Conservation (phyloP, 2,797 vertebrate genomes). For the Hephaestus fuliginosus region DNA sequence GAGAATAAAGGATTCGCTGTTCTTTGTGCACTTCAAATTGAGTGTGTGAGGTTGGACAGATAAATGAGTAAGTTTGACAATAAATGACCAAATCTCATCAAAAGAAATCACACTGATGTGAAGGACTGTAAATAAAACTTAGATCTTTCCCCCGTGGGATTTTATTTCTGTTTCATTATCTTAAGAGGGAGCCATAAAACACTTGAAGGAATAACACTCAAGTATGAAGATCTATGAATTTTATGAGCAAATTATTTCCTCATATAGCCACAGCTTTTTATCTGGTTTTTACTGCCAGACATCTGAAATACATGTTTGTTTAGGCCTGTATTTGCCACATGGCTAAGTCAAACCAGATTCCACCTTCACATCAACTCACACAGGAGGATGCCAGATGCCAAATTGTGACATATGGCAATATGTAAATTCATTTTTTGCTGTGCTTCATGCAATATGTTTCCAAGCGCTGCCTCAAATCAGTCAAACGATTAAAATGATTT, state of each 20-base stretch:
- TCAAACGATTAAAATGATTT: slow-evolving; percentile 34
- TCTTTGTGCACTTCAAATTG: slow-evolving; percentile 62
- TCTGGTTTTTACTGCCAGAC: slow-evolving; percentile 66
- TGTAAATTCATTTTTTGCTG: slow-evolving; percentile 51
- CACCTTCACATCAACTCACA: slow-evolving; percentile 60
- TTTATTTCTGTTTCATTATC: slow-evolving; percentile 66
- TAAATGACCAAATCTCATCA: slow-evolving; percentile 67
- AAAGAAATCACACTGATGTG: slow-evolving; percentile 53
- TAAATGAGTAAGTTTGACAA: slow-evolving; percentile 61
- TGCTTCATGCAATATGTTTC: slow-evolving; percentile 39
- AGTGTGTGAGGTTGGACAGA: slow-evolving; percentile 61
- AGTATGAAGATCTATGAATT: slow-evolving; percentile 66
- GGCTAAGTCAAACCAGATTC: slow-evolving; percentile 78
- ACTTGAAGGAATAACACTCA: slow-evolving; percentile 55
- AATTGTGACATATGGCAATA: slow-evolving; percentile 61
- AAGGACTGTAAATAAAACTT: slow-evolving; percentile 56
- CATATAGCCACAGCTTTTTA: slow-evolving; percentile 57
- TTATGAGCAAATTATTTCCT: slow-evolving; percentile 76
- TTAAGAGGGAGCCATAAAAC: slow-evolving; percentile 58
- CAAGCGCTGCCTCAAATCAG: slow-evolving; percentile 30
- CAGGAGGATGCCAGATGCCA: slow-evolving; percentile 76
- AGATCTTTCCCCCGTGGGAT: slow-evolving; percentile 39
- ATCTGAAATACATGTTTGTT: slow-evolving; percentile 75
- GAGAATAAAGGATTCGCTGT: slow-evolving; percentile 65
- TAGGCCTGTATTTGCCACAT: slow-evolving; percentile 72